Conservation (phyloP, 92 coral and sea anemone species). For the Blastomussa wellsi region DNA sequence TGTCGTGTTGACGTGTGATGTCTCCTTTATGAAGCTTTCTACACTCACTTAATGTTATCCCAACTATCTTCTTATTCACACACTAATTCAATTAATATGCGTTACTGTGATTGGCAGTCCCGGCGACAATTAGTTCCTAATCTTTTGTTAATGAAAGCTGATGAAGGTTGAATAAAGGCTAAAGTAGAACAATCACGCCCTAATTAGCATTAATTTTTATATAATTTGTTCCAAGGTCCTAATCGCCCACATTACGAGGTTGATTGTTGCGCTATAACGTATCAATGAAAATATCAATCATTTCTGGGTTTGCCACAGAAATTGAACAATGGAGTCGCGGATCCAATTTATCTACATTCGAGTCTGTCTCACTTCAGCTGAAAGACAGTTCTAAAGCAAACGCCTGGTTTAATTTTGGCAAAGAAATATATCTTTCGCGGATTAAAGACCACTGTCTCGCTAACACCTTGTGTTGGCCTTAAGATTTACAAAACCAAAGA, state of each 20-base stretch:
- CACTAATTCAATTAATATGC: conserved; percentile 83
- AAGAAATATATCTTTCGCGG: conserved; percentile 35
- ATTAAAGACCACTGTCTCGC: conserved; percentile 25
- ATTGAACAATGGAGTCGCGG: conserved; percentile 50
- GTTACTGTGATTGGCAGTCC: conserved; percentile 77
- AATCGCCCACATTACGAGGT: conserved; percentile 78
- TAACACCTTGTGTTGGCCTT: conserved; percentile 31
- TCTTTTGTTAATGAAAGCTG: conserved; percentile 95
- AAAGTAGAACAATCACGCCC: conserved; percentile 86
- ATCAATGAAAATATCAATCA: conserved; percentile 74
- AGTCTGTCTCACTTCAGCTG: conserved; percentile 36
- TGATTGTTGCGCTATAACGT: conserved; percentile 67
- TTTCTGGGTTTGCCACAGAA: conserved; percentile 33
- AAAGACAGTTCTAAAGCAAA: conserved; percentile 50
- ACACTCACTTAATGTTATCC: conserved; percentile 41
- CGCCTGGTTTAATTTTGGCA: conserved; percentile 32
- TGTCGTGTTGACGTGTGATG: conserved; percentile 20
- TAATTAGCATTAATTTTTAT: conserved; percentile 90
- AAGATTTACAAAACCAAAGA: conserved; percentile 30
- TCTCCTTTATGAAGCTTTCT: conserved; percentile 18
- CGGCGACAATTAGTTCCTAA: conserved; percentile 82
- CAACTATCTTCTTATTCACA: conserved; percentile 76
- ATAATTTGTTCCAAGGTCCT: conserved; percentile 90
- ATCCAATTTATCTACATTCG: conserved; percentile 64
- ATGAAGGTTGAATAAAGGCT: conserved; percentile 83